Conservation (phyloP, 2,888 invertebrate genomes). For the Metopia argyrocephala region DNA sequence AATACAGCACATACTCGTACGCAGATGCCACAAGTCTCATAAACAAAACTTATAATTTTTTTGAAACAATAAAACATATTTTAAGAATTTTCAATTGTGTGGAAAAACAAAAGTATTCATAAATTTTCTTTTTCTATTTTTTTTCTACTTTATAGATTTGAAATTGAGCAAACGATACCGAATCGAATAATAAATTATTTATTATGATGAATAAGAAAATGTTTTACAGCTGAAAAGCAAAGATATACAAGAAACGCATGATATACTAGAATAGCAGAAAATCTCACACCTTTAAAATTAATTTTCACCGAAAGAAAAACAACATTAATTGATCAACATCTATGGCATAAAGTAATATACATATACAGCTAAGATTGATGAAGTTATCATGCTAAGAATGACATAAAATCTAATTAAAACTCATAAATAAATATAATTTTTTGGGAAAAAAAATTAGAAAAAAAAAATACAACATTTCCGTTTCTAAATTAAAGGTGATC, state of each 20-base stretch:
- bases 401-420: conserved; percentile 41
- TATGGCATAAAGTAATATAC: too few species aligned
- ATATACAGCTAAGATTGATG: conserved; percentile 41
- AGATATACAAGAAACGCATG: not conserved
- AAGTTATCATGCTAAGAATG: conserved; percentile 41
- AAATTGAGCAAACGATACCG: conserved; percentile 48
- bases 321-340: too few species aligned
- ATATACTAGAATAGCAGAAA: too few species aligned
- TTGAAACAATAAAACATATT: not conserved
- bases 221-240: not conserved
- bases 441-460: not conserved
- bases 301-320: too few species aligned
- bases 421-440: conserved; percentile 39
- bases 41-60: not conserved
- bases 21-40: conserved; percentile 8
- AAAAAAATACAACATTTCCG: conserved; percentile 24
- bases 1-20: too few species aligned
- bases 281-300: conserved; percentile 14
- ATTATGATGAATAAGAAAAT: not conserved
- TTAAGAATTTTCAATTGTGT: not conserved
- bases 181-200: conserved; percentile 22
- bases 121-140: conserved; percentile 23
- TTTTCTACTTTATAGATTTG: conserved; percentile 49
- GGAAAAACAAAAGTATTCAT: conserved; percentile 11
- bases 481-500: conserved; percentile 41